Evolutionary conservation across 2,888 invertebrate species (phyloP).

Genomic region (Bellardia pandia): DNA sequence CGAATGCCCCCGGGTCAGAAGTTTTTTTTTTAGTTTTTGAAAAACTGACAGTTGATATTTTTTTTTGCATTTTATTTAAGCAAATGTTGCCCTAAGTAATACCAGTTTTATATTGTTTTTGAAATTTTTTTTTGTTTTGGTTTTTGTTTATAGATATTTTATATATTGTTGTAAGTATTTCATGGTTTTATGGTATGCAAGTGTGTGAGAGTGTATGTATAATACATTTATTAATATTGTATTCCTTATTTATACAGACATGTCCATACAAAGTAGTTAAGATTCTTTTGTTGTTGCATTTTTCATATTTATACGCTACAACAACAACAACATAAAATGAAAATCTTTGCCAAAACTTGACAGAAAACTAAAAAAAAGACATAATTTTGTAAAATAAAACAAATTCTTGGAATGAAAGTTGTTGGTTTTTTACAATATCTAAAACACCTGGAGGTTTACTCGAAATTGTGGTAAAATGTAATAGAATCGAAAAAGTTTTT

Average conservation of each 20-base stretch:
- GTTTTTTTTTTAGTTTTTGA: slow-evolving; percentile 77
- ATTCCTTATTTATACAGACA: slow-evolving; percentile 54
- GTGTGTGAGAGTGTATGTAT: background rate
- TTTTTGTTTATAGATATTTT: slow-evolving; percentile 72
- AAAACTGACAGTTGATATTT: slow-evolving; percentile 82
- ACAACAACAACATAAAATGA: background rate
- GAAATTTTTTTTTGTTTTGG: background rate
- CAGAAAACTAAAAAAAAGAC: slow-evolving; percentile 1
- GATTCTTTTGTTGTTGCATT: slow-evolving; percentile 36
- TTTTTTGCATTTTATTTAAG: slow-evolving; percentile 59
- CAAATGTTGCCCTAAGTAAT: slow-evolving; percentile 65
- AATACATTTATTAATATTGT: slow-evolving; percentile 63
- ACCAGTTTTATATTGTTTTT: slow-evolving; percentile 52
- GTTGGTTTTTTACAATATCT: background rate
- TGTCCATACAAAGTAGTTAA: slow-evolving; percentile 13
- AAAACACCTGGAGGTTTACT: background rate
- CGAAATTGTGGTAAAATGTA: background rate
- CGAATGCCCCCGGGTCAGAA: slow-evolving; percentile 67
- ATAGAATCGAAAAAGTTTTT: background rate
- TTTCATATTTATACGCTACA: slow-evolving; percentile 9
- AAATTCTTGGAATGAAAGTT: slow-evolving; percentile 65
- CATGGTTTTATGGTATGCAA: background rate
- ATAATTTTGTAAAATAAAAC: background rate
- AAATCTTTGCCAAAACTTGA: background rate
- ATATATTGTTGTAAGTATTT: slow-evolving; percentile 75